These are phyloP conservation scores for Pectinophora gossypiella DNA, from an alignment of 1,140 invertebrate genomes.

Conservation along the genomic window DNA sequence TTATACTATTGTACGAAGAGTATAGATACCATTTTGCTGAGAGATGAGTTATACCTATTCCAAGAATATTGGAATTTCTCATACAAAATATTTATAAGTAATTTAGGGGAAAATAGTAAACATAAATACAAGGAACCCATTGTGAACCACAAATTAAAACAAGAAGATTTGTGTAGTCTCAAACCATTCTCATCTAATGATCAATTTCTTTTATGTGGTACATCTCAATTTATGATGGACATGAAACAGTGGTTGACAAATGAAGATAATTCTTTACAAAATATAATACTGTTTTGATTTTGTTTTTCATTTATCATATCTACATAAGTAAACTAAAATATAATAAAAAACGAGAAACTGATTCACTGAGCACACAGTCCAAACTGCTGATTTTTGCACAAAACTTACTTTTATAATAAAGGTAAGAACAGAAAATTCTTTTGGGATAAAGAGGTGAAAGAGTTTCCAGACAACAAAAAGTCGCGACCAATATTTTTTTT, in stretches of 20 bases:
- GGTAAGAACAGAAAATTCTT: too few relatives aligned
- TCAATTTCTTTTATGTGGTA: conserved; percentile 58
- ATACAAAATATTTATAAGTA: conserved; percentile 76
- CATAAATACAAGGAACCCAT: conserved; percentile 60
- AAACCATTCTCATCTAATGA: conserved; percentile 27
- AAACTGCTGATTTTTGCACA: too few relatives aligned
- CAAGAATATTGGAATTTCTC: conserved; percentile 81
- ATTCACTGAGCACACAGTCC: too few relatives aligned
- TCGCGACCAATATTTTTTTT: too few relatives aligned
- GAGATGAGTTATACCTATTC: conserved; percentile 75
- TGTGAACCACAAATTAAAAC: conserved; percentile 23
- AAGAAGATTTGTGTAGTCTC: conserved; percentile 27
- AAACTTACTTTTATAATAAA: too few relatives aligned
- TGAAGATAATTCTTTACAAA: conserved; percentile 19
- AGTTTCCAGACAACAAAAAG: too few relatives aligned
- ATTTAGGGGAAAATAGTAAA: conserved; percentile 15
- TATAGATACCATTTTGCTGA: conserved; percentile 75
- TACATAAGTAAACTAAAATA: too few relatives aligned
- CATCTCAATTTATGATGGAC: conserved; percentile 38
- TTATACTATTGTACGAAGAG: conserved; percentile 77
- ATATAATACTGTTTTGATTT: conserved; percentile 43
- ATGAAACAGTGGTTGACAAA: conserved; percentile 29
- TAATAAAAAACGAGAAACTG: too few relatives aligned
- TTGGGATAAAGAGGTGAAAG: too few relatives aligned
- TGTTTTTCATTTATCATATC: conserved; percentile 7